A percentile compares a stretch with the other conserved stretches of the same genome.
These are phyloP conservation scores for Dicranocentrus wangi DNA, from an alignment of 2,888 invertebrate genomes.

Conservation along the genomic window DNA sequence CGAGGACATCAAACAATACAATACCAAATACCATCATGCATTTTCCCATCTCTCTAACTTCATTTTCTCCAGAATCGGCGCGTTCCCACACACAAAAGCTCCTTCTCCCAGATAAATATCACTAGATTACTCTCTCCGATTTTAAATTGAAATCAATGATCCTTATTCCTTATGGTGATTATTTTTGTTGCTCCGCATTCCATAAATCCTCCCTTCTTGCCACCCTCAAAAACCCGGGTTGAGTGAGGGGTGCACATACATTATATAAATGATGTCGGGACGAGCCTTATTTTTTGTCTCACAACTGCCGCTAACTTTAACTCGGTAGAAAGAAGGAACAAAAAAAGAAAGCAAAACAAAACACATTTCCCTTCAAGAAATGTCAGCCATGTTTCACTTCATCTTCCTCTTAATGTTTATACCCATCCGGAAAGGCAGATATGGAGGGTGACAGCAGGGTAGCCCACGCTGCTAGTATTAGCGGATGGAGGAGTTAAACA, in stretches of 20 bases:
- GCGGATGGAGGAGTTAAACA: background rate
- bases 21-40: too few species aligned
- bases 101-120: slow-evolving; percentile 46
- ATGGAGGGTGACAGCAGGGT: slow-evolving; percentile 6
- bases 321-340: too few species aligned
- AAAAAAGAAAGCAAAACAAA: slow-evolving; percentile 27
- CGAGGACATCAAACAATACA: too few species aligned
- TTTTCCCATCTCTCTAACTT: too few species aligned
- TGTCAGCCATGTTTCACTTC: slow-evolving; percentile 16
- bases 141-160: slow-evolving; percentile 63
- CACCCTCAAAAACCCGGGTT: background rate
- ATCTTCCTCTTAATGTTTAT: background rate
- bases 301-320: too few species aligned
- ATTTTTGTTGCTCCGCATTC: slow-evolving; percentile 33
- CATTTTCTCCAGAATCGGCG: too few species aligned
- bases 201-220: slow-evolving; percentile 37
- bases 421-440: background rate
- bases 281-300: background rate
- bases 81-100: background rate
- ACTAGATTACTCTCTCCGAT: slow-evolving; percentile 34
- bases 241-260: slow-evolving; percentile 2
- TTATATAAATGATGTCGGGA: slow-evolving; percentile 21
- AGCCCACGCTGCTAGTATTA: too few species aligned
- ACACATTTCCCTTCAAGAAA: slow-evolving; percentile 17
- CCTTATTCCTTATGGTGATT: slow-evolving; percentile 53